These are phyloP conservation scores for Apocrypta bakeri DNA, from an alignment of 1,140 invertebrate genomes.

Conservation along the genomic window DNA sequence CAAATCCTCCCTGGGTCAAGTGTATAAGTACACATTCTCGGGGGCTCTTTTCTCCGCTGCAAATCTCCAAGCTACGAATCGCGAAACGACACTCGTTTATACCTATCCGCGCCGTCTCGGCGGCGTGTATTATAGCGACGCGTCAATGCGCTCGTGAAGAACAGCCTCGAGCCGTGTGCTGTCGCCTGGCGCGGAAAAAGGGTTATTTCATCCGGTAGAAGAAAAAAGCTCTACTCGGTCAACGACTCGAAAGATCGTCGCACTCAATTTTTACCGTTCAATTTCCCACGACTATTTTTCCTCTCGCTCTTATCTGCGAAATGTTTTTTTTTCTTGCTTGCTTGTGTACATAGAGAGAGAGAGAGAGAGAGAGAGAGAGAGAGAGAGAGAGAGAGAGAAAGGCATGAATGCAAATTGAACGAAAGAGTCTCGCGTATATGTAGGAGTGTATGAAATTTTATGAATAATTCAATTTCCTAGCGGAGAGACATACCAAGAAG, in stretches of 20 bases:
- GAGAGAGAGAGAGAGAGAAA: neutral
- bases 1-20: neutral
- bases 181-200: neutral
- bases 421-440: too few relatives aligned
- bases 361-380: neutral
- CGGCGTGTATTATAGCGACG: neutral
- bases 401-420: neutral
- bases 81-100: neutral
- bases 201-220: constrained; percentile 19
- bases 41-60: neutral
- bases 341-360: neutral
- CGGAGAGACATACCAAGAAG: neutral
- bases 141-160: neutral
- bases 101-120: neutral
- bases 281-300: neutral
- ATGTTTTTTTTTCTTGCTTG: constrained; percentile 1
- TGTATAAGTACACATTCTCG: neutral
- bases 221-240: neutral
- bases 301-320: neutral
- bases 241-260: constrained; percentile 21
- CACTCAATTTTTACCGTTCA: constrained; percentile 5
- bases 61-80: neutral
- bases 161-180: neutral
- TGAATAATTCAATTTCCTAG: neutral
- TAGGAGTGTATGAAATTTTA: neutral